Conservation (phyloP, 2,888 invertebrate genomes). For the Eristalis pertinax region DNA sequence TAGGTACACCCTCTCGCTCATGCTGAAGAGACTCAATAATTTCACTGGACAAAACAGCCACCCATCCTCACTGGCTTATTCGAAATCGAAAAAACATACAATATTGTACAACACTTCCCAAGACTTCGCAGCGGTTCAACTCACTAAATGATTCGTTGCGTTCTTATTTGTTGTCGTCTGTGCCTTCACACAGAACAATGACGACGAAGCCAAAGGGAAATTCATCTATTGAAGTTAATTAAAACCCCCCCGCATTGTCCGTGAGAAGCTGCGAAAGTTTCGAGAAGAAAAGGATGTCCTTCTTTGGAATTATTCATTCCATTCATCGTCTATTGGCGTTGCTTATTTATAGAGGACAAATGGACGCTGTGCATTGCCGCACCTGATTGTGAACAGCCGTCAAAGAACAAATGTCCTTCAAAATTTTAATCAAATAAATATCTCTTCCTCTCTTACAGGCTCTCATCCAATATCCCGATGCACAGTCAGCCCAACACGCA, state of each 20-base stretch:
- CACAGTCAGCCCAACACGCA: constrained; percentile 97
- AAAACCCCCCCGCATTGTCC: neutral
- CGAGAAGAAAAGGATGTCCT: neutral
- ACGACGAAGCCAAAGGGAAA: neutral
- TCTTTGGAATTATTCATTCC: neutral
- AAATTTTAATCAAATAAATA: constrained; percentile 34
- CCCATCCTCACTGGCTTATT: no score
- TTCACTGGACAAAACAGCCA: no score
- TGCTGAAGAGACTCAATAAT: no score
- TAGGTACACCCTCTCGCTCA: no score
- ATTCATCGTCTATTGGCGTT: neutral
- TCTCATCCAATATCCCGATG: constrained; percentile 98
- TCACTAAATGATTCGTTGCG: neutral
- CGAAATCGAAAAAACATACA: no score
- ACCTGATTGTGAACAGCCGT: no score
- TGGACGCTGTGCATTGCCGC: no score
- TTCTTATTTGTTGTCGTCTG: neutral
- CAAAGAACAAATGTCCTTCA: neutral
- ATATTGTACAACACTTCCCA: neutral
- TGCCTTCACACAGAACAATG: neutral
- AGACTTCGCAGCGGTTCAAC: neutral
- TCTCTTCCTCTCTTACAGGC: constrained; percentile 93
- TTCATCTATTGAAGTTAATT: neutral
- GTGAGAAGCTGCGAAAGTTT: neutral
- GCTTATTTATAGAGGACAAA: neutral